These are phyloP conservation scores for Drosophila hydei DNA, from an alignment of 1,140 invertebrate genomes.

Conservation along the genomic window DNA sequence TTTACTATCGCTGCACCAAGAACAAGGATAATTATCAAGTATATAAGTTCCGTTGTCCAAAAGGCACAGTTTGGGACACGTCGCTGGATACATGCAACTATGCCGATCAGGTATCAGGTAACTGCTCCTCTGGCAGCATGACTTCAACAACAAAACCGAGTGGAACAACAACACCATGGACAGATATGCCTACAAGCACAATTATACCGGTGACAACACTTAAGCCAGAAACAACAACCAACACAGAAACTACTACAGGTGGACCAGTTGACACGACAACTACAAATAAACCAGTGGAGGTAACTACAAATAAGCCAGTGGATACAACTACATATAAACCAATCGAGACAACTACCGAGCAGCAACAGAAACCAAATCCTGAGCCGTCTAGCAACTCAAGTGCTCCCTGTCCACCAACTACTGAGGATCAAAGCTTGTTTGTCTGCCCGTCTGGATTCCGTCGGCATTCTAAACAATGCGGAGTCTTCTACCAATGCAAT, in stretches of 20 bases:
- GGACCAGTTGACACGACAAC: conserved; percentile 44
- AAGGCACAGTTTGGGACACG: conserved; percentile 88
- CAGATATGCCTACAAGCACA: conserved; percentile 4
- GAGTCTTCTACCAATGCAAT: conserved; percentile 93
- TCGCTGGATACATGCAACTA: conserved; percentile 86
- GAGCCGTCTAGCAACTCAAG: conserved; percentile 53
- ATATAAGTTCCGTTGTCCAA: conserved; percentile 87
- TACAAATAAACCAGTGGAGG: background rate
- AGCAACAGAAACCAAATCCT: conserved; percentile 66
- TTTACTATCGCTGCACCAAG: conserved; percentile 88
- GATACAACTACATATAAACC: background rate
- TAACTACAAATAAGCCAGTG: background rate
- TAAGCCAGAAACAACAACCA: conserved; percentile 29
- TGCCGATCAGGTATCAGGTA: conserved; percentile 69
- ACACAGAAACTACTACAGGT: background rate
- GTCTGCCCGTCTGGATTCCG: conserved; percentile 92
- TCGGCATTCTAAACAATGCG: conserved; percentile 92
- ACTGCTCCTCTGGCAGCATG: conserved; percentile 60
- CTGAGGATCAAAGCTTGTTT: conserved; percentile 88
- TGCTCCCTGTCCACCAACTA: conserved; percentile 84
- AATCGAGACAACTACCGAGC: conserved; percentile 33
- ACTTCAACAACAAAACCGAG: conserved; percentile 42
- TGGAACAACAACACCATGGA: conserved; percentile 28
- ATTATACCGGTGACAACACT: conserved; percentile 36
- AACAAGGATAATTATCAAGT: conserved; percentile 85